Percentiles rank a stretch among this genome's conserved stretches.
Conservation (phyloP, 2,888 invertebrate species). For the Thymelicus lineola region DNA sequence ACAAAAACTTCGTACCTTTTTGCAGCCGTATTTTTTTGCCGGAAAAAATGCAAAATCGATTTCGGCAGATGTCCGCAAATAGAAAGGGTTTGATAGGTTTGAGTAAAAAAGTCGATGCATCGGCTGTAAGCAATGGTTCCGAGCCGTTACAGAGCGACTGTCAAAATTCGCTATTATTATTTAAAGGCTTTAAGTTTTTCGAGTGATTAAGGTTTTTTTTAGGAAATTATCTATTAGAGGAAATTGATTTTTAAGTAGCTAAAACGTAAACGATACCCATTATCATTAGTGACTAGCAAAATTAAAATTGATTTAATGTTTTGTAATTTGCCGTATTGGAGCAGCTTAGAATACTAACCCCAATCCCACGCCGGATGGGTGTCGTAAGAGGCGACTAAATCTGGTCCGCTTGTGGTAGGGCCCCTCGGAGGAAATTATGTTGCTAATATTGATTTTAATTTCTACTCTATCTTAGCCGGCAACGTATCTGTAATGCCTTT, state of each 20-base stretch:
- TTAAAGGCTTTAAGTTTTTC: conserved; percentile 64
- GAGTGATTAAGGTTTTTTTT: conserved; percentile 51
- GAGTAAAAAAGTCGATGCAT: conserved; percentile 70
- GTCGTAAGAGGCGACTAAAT: no score
- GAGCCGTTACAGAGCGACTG: conserved; percentile 74
- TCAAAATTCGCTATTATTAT: conserved; percentile 72
- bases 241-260: conserved; percentile 44
- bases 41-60: conserved; percentile 82
- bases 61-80: conserved; percentile 83
- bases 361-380: no score
- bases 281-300: conserved; percentile 14
- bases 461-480: no score
- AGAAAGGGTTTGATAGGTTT: conserved; percentile 80
- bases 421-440: no score
- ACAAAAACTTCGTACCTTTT: conserved; percentile 75
- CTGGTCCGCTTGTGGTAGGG: no score
- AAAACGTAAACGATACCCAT: conserved; percentile 7
- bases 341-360: no score
- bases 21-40: conserved; percentile 75
- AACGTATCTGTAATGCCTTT: no score
- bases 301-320: not conserved
- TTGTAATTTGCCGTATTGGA: no score
- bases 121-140: conserved; percentile 71
- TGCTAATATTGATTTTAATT: no score
- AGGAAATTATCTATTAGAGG: conserved; percentile 49